Base-by-base conservation (phyloP, 1,140 invertebrate species). In the Apocrypta bakeri region DNA sequence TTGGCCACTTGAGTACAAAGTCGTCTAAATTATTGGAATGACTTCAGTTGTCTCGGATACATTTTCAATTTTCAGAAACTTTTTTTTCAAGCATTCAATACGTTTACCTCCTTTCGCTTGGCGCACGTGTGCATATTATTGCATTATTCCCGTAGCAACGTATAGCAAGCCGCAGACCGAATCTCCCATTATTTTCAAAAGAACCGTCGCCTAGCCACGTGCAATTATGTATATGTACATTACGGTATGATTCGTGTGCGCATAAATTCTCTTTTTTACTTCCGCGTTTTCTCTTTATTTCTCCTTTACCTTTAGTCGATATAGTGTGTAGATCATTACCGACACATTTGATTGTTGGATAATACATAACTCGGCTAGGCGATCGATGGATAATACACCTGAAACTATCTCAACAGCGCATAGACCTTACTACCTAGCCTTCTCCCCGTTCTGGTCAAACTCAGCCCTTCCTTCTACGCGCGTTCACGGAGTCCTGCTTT, bases 291-390 rank as follows among this genome's bases (percentile, higher is more conserved):
- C 40, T 42, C 40, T 66, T 17, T 66, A 8, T 66, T 2, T 25
- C 64, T 66, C 64, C 29, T 14, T 17, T 1, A 27, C 29, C 64
- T 27, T 1, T 7, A 71, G 61, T 48, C 66, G 25, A 6, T 24
- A 72, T 72, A 72, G 21, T 87, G 85, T 89, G 85, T 89, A 88
- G 88, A 85, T 87, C 85, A 87, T 88, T 85, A 88, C 83, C 72
- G 84, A 85, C 79, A 87, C 84, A 85, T 84, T 85, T 84, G 79
- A 79, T 84, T 85, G 85, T 82, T 73, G 73, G 80, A 76, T 76
- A 71, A 76, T 76, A 37, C 40, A 84, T 82, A 82, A 85, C 80
- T 83, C 85, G 85, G 85, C 85, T 73, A 87, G 84, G 83, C 84
- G 85, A 85, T 84, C 64, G 63, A 86, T 87, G 75, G 40, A 86